phyloP scores from a whole-genome alignment of 2,888 invertebrate genomes.

The Julus scandinavius region DNA sequence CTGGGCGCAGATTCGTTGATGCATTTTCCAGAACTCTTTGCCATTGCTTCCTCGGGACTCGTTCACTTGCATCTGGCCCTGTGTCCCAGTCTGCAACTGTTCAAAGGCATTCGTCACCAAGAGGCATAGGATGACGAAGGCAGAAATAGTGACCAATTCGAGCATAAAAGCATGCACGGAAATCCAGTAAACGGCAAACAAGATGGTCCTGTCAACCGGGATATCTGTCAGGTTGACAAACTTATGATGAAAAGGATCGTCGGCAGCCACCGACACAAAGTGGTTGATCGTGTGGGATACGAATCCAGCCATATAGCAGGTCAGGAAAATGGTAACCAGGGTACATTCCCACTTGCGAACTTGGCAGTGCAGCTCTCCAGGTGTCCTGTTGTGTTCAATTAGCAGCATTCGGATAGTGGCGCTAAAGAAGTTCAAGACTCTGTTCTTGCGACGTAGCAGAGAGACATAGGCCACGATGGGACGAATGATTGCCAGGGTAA shows the following conservation, averaged over 20 bases:
- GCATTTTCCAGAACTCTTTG: neutral
- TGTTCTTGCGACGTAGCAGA: neutral
- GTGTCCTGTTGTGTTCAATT: neutral
- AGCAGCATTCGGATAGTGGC: neutral
- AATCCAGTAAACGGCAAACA: neutral
- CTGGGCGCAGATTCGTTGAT: neutral
- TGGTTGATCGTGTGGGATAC: neutral
- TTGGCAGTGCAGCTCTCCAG: neutral
- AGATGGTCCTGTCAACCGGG: neutral
- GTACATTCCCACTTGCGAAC: neutral
- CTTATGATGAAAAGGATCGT: neutral
- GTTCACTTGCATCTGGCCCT: neutral
- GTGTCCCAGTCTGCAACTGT: neutral
- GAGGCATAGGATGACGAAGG: neutral
- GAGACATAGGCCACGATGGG: neutral
- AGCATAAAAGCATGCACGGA: neutral
- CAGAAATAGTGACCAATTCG: constrained; percentile 2
- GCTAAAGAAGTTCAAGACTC: neutral
- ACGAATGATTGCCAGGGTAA: neutral
- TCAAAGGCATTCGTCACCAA: neutral
- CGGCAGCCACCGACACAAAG: neutral
- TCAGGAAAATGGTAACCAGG: neutral
- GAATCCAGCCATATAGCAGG: neutral
- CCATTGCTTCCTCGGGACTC: neutral
- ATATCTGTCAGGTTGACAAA: neutral